phyloP scores from a whole-genome alignment of 2,797 vertebrate genomes.

The Semaprochilodus insignis region DNA sequence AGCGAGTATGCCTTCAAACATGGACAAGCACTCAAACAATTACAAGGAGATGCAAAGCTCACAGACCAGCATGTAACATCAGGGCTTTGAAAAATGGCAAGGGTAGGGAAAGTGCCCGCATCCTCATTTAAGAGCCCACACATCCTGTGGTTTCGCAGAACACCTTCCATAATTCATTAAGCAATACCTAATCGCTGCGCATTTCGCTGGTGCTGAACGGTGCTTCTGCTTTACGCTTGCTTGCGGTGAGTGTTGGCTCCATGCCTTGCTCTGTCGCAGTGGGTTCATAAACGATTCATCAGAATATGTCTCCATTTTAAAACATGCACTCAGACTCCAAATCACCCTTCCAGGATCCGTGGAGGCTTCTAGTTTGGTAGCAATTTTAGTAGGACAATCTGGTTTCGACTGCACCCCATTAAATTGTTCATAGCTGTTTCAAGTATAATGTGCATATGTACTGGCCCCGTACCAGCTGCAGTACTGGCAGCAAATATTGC shows the following conservation, averaged over 20 bases:
- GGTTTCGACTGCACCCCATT: constrained; percentile 3
- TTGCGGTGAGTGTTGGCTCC: constrained; percentile 40
- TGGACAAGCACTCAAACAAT: constrained; percentile 3
- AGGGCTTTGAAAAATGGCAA: constrained; percentile 36
- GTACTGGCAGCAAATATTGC: not conserved
- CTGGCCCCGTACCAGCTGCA: not conserved
- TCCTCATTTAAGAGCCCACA: constrained; percentile 48
- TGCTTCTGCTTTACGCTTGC: constrained; percentile 25
- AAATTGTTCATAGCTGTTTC: constrained; percentile 19
- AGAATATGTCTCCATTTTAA: constrained; percentile 42
- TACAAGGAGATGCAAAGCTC: not conserved
- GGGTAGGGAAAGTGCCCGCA: constrained; percentile 32
- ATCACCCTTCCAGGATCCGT: constrained; percentile 6
- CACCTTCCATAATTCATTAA: constrained; percentile 52
- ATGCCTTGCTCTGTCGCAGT: constrained; percentile 34
- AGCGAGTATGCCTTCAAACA: constrained; percentile 14
- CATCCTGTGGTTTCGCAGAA: constrained; percentile 42
- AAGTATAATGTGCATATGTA: not conserved
- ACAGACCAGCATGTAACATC: constrained; percentile 10
- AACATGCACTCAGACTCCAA: not conserved
- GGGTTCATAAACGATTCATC: constrained; percentile 51
- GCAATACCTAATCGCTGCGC: constrained; percentile 39
- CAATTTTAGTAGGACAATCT: constrained; percentile 12
- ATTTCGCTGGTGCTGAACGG: constrained; percentile 34
- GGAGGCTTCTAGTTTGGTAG: not conserved